Evolutionary conservation across 2,888 invertebrate species (phyloP), one percentile per base, ranked within the genome.

Genomic region (Neoascia interrupta): DNA sequence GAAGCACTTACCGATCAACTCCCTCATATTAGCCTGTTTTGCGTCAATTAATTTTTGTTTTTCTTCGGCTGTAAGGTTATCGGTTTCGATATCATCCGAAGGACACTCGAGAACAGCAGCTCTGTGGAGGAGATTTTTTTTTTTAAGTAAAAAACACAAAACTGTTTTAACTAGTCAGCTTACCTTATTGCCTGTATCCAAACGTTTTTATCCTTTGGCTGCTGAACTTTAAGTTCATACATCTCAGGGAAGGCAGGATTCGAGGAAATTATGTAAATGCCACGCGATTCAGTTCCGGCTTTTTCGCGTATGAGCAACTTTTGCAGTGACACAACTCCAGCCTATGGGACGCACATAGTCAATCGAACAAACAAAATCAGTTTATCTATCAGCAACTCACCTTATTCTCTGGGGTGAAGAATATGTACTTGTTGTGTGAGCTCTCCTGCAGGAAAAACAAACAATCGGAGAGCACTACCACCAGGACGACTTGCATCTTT

Each of bases 371-470:
- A n/a, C 8, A 19, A 6, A 31, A 31, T 3, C 21, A 3, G 15
- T 51, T 15, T 13, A 1, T 3, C 16, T n/a, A 1, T 16, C 23
- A 3, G 15, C n/a, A 47, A 21, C 81, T 87, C 86, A 94, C 95
- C 92, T 97, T 97, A 89, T 96, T 96, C 88, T 97, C 97, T 39
- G 97, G 97, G 81, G 96, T 95, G 86, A 95, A 95, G 90, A 97
- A 97, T 2, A 95, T 93, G 85, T 96, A 97, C 86, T 97, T 97
- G 37, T 87, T 88, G 87, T 97, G 96, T 85, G 96, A 97, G 85
- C 94, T 96, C 87, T 97, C 97, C 87, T 94, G 94, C 66, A 98
- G 90, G 85, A 98, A 97, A 89, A 97, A 96, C 54, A 98, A 89
- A 60, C 97, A 94, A 87, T 98, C 98, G 0, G 96, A 96, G 23